Evolutionary conservation across 2,113 vertebrate genomes (phyloP), one percentile per base, ranked within the genome.

Genomic region (Gasterosteus nipponicus): DNA sequence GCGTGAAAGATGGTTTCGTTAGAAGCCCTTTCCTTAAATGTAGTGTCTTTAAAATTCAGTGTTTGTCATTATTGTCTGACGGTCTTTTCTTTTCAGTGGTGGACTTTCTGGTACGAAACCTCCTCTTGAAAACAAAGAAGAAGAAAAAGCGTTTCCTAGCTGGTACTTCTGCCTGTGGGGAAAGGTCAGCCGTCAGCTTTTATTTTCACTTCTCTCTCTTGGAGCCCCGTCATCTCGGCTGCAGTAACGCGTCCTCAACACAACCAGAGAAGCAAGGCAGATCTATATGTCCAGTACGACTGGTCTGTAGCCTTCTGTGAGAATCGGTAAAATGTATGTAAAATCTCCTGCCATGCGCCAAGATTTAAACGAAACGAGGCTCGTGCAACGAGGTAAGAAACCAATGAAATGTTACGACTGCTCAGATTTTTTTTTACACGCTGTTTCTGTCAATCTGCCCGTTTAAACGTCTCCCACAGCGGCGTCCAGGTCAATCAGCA

Each of bases 221-320:
- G 0, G 47, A 79, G 81, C 69, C 38, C 80, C 49, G 33, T 62
- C 77, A 12, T 31, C 71, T 69, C 51, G 2, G 86, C 85, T 86
- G 90, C 91, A 87, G 86, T 72, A 87, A 79, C 78, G 87, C 75
- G 39, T 89, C 75, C 80, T 84, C 69, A 67, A 68, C 60, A 78
- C 60, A 69, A 65, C 60, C 46, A 84, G 58, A 12, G 59, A 61
- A 72, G 33, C 67, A 10, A 71, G 72, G 87, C 77, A 54, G 77
- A 86, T 86, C 85, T 59, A 72, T 73, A 77, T 1, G 19, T 59
- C 47, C 74, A 54, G 29, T 76, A 75, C 39, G 15, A 78, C 12
- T 75, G 78, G 82, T 84, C 71, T 60, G 61, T 39, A 61, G 75
- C 70, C 58, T 82, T 77, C 59, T 61, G 58, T 26, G 1, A 26